phyloP scores from a whole-genome alignment of 1,140 invertebrate species.

The Eupeodes corollae region DNA sequence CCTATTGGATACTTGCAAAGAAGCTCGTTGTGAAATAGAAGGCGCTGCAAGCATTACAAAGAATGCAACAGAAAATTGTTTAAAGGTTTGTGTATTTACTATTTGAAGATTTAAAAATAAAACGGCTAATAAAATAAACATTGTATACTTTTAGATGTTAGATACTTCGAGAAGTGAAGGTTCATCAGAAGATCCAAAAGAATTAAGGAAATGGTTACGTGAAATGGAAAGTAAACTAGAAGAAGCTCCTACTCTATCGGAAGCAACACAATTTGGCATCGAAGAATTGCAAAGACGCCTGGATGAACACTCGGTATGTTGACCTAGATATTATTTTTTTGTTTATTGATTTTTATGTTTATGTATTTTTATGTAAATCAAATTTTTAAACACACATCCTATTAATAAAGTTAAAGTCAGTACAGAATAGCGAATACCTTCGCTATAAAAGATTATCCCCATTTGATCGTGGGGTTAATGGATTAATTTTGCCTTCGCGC shows the following conservation, averaged over 20 bases:
- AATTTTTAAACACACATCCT: no score
- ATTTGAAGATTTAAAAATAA: no score
- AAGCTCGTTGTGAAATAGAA: slow-evolving; percentile 33
- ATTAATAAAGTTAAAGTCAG: no score
- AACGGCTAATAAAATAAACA: neutral
- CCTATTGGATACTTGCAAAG: slow-evolving; percentile 76
- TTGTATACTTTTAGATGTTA: slow-evolving; percentile 15
- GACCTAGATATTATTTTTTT: no score
- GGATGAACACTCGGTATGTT: slow-evolving; percentile 34
- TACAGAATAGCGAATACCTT: no score
- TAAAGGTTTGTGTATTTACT: slow-evolving; percentile 14
- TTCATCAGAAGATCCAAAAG: slow-evolving; percentile 29
- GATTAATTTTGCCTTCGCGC: no score
- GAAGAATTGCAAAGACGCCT: slow-evolving; percentile 29
- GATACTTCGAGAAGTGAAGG: slow-evolving; percentile 24
- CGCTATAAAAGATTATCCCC: no score
- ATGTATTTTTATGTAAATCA: neutral
- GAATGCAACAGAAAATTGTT: slow-evolving; percentile 11
- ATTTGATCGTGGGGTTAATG: no score
- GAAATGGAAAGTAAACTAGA: slow-evolving; percentile 41
- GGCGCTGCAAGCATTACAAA: slow-evolving; percentile 14
- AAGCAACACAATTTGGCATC: slow-evolving; percentile 21
- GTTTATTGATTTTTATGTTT: neutral
- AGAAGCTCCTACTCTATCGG: slow-evolving; percentile 24
- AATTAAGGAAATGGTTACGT: slow-evolving; percentile 42